Percentiles rank a stretch among this genome's conserved stretches.
These are phyloP conservation scores for Netelia virgata DNA, from an alignment of 2,888 invertebrate genomes.

Conservation along the genomic window DNA sequence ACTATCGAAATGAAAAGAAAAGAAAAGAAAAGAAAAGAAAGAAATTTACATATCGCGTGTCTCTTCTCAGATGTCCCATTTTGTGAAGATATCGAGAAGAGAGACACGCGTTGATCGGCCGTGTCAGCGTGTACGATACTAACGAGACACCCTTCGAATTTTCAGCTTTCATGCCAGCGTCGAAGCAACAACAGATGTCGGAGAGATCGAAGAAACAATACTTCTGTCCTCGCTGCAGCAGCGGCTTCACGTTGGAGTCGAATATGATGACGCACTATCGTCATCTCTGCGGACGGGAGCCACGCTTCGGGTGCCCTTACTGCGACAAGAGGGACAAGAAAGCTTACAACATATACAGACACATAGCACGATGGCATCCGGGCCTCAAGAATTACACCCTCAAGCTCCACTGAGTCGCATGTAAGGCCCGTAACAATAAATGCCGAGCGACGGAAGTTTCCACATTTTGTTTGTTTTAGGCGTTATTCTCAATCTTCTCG, in stretches of 20 bases:
- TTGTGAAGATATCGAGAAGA: not conserved
- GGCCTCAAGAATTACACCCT: constrained; percentile 71
- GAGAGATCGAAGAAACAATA: constrained; percentile 65
- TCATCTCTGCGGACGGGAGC: constrained; percentile 78
- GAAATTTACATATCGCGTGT: constrained; percentile 10
- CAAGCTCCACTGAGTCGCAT: constrained; percentile 71
- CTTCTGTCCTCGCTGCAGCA: constrained; percentile 70
- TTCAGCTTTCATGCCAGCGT: constrained; percentile 52
- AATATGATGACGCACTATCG: constrained; percentile 79
- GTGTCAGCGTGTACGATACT: constrained; percentile 14
- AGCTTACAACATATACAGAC: constrained; percentile 78
- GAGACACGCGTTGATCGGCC: constrained; percentile 13
- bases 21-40: constrained; percentile 6
- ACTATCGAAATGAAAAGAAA: constrained; percentile 27
- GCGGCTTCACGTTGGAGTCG: constrained; percentile 73
- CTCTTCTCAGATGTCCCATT: constrained; percentile 7
- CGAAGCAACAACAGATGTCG: constrained; percentile 38
- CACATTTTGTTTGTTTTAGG: not conserved
- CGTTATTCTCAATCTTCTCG: not conserved
- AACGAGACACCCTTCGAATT: constrained; percentile 52
- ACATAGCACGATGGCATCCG: constrained; percentile 77
- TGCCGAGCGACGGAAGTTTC: not conserved
- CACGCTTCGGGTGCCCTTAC: constrained; percentile 78
- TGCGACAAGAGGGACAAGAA: constrained; percentile 79
- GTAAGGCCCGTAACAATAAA: constrained; percentile 41